Evolutionary conservation across 92 coral and sea anemone genomes (phyloP).

Genomic region (Umimayanthus kanabou): DNA sequence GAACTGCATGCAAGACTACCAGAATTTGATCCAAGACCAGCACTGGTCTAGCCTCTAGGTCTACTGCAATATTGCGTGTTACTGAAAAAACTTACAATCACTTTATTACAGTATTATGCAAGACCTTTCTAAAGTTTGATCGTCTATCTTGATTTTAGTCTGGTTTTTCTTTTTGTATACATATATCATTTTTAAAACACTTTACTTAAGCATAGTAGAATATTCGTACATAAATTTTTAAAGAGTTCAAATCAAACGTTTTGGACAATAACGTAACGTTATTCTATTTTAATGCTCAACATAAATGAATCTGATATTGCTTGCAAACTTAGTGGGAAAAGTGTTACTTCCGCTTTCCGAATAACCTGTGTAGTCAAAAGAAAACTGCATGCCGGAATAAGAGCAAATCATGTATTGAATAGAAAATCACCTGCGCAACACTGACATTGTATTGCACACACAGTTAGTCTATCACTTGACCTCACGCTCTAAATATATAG

Average conservation of each 20-base stretch:
- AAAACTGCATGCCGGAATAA: too few relatives aligned
- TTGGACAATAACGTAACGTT: background rate
- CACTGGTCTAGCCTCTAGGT: background rate
- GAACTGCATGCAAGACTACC: background rate
- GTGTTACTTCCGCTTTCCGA: background rate
- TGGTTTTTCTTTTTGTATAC: background rate
- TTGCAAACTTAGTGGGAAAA: background rate
- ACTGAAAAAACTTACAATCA: background rate
- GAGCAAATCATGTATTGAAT: background rate
- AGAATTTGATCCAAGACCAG: background rate
- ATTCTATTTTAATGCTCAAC: too few relatives aligned
- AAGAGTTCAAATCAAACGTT: too few relatives aligned
- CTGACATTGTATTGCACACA: background rate
- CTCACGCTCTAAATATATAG: background rate
- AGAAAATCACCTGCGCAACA: slow-evolving; percentile 2
- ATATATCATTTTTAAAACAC: background rate
- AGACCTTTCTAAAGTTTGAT: background rate
- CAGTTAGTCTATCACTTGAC: background rate
- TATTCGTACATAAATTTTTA: too few relatives aligned
- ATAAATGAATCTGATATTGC: too few relatives aligned
- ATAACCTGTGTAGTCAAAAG: background rate
- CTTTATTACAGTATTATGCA: background rate
- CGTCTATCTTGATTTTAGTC: background rate
- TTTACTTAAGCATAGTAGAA: background rate
- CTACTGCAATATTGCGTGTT: background rate